These are phyloP conservation scores for Nothoprocta perdicaria DNA, from an alignment of 2,113 vertebrate species.

Conservation along the genomic window DNA sequence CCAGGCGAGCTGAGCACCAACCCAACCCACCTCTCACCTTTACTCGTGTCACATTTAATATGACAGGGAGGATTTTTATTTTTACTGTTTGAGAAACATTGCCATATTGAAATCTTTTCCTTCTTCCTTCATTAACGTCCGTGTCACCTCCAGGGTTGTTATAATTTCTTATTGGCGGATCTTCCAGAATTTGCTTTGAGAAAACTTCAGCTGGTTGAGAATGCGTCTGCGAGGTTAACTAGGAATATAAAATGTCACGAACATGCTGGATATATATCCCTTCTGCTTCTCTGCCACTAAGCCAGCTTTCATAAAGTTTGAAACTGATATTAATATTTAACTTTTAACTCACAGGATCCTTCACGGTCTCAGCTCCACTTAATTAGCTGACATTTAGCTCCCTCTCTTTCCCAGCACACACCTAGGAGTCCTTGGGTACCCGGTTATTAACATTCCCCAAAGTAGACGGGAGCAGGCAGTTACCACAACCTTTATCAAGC, in stretches of 20 bases:
- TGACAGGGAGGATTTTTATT: neutral
- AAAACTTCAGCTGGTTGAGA: slow-evolving; percentile 52
- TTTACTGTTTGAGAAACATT: neutral
- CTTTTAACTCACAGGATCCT: slow-evolving; percentile 56
- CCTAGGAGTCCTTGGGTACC: slow-evolving; percentile 35
- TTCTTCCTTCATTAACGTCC: slow-evolving; percentile 38
- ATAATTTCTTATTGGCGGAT: slow-evolving; percentile 30
- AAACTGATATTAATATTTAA: slow-evolving; percentile 67
- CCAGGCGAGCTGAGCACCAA: neutral
- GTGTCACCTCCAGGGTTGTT: slow-evolving; percentile 42
- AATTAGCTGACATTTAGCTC: slow-evolving; percentile 61
- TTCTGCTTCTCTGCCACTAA: slow-evolving; percentile 22
- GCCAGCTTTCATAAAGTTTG: slow-evolving; percentile 52
- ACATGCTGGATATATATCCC: slow-evolving; percentile 13
- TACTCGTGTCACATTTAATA: neutral
- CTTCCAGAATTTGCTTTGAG: slow-evolving; percentile 35
- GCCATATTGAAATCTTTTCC: slow-evolving; percentile 6
- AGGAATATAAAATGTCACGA: slow-evolving; percentile 44
- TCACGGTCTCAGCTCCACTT: slow-evolving; percentile 54
- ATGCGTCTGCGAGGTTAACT: slow-evolving; percentile 33
- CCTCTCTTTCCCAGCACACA: neutral
- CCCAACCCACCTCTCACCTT: slow-evolving; percentile 18
- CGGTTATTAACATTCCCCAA: slow-evolving; percentile 59
- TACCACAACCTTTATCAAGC: slow-evolving; percentile 52
- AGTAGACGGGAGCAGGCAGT: slow-evolving; percentile 54